Evolutionary conservation across 2,113 vertebrate species (phyloP).

Genomic region (Myotis lucifugus): DNA sequence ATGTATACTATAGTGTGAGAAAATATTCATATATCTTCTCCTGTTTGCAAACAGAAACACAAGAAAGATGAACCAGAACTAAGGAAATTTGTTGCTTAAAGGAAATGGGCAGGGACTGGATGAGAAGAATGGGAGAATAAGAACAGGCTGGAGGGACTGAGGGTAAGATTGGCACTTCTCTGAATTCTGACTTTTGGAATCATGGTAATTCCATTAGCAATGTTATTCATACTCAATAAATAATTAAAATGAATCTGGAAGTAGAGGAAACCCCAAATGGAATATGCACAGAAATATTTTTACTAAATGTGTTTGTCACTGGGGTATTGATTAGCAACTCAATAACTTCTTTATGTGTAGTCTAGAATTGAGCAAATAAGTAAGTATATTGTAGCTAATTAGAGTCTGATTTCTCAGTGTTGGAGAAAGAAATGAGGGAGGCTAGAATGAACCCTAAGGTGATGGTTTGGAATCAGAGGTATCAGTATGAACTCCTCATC

Average conservation of each 20-base stretch:
- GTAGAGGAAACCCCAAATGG: neutral
- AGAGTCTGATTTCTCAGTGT: neutral
- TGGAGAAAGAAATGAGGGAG: neutral
- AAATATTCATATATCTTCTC: neutral
- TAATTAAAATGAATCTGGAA: neutral
- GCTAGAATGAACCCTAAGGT: neutral
- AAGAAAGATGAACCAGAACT: neutral
- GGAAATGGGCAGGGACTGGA: neutral
- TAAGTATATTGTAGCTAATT: neutral
- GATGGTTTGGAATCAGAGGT: neutral
- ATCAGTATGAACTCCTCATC: neutral
- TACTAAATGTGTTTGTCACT: neutral
- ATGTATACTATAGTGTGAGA: neutral
- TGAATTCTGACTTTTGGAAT: neutral
- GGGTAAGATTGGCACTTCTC: neutral
- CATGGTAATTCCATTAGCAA: neutral
- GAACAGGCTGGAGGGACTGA: neutral
- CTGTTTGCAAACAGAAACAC: neutral
- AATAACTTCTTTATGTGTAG: neutral
- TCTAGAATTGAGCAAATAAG: neutral
- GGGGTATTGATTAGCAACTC: neutral
- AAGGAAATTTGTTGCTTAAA: neutral
- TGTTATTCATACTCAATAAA: neutral
- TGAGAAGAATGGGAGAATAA: neutral
- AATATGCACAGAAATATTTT: neutral